Conservation (phyloP, 2,888 invertebrate genomes). For the Rugalucina vietnamica region DNA sequence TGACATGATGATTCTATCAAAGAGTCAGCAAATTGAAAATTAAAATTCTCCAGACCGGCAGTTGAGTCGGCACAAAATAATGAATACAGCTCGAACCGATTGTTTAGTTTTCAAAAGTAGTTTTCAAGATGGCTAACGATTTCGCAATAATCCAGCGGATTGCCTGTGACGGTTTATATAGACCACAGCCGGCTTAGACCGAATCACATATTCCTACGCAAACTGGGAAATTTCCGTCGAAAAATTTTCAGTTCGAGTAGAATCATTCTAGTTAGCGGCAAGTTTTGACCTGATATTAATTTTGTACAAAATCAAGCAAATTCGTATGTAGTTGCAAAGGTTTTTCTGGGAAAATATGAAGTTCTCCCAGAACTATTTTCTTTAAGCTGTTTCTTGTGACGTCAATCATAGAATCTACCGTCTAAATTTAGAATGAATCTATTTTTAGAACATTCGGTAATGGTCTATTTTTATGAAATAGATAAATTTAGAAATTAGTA, state of each 20-base stretch:
- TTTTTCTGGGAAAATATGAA: background rate
- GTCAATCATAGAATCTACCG: slow-evolving; percentile 22
- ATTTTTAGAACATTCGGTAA: slow-evolving; percentile 62
- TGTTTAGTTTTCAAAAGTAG: background rate
- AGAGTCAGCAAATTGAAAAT: slow-evolving; percentile 66
- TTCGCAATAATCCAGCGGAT: slow-evolving; percentile 49
- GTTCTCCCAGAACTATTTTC: slow-evolving; percentile 55
- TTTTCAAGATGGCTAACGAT: slow-evolving; percentile 24
- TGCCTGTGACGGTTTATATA: slow-evolving; percentile 40
- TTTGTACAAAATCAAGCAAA: background rate
- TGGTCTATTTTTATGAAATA: slow-evolving; percentile 30
- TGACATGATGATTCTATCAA: slow-evolving; percentile 71
- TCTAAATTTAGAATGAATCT: slow-evolving; percentile 23
- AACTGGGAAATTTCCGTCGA: slow-evolving; percentile 3
- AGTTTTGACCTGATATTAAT: too few species aligned
- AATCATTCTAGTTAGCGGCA: background rate
- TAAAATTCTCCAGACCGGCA: slow-evolving; percentile 69
- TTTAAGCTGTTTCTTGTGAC: slow-evolving; percentile 23
- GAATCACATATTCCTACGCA: slow-evolving; percentile 52
- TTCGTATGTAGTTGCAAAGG: background rate
- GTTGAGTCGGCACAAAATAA: slow-evolving; percentile 36
- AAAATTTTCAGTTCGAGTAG: background rate
- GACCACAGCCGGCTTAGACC: slow-evolving; percentile 14
- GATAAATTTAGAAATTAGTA: slow-evolving; percentile 53
- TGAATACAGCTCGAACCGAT: slow-evolving; percentile 50